Conservation (phyloP, 2,797 vertebrate genomes). For the Anolis apletophallus region DNA sequence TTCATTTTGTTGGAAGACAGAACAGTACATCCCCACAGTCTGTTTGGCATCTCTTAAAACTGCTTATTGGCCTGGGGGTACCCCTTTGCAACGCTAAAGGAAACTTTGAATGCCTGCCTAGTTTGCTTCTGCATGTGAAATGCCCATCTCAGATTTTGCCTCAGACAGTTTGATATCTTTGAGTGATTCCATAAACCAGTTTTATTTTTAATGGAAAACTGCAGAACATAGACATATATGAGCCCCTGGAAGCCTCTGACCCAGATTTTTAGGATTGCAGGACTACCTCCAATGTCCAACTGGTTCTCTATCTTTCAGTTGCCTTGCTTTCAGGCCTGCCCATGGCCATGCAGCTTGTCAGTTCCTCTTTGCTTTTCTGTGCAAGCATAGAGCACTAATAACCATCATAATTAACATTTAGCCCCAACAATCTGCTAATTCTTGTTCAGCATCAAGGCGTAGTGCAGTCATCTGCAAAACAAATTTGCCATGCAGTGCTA, state of each 20-base stretch:
- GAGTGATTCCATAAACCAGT: too few relatives aligned
- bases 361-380: background rate
- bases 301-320: background rate
- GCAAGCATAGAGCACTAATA: background rate
- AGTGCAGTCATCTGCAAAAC: background rate
- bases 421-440: background rate
- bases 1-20: too few relatives aligned
- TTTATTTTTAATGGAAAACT: background rate
- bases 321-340: background rate
- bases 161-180: too few relatives aligned
- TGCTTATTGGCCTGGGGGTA: too few relatives aligned
- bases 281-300: background rate
- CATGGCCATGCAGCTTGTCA: too few relatives aligned
- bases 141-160: too few relatives aligned
- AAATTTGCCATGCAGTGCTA: background rate
- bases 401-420: background rate
- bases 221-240: background rate
- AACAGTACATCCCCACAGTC: too few relatives aligned
- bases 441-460: background rate
- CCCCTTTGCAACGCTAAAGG: too few relatives aligned
- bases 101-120: too few relatives aligned
- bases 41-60: too few relatives aligned
- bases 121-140: too few relatives aligned
- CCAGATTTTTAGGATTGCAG: background rate
- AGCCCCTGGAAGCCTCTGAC: background rate